A percentile compares a stretch with the other conserved stretches of the same genome.
phyloP scores from a whole-genome alignment of 2,888 invertebrate genomes.

The Apamea sordens region DNA sequence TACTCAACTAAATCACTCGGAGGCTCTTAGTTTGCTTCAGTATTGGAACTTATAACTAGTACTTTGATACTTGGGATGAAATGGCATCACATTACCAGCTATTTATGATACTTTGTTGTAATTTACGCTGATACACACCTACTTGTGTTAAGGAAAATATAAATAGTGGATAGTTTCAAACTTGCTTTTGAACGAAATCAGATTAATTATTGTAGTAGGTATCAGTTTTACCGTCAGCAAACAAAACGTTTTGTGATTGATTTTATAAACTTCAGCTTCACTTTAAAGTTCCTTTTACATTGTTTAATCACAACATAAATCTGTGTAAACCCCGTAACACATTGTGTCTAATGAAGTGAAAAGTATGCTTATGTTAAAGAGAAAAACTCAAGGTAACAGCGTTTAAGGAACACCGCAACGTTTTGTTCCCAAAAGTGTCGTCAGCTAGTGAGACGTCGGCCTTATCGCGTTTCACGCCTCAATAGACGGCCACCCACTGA shows the following conservation, averaged over 20 bases:
- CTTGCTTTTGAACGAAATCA: not conserved
- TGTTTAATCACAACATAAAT: not conserved
- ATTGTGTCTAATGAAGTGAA: conserved; percentile 32
- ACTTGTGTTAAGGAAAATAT: not conserved
- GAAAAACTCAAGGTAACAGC: conserved; percentile 44
- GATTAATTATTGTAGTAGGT: not conserved
- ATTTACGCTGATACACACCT: not conserved
- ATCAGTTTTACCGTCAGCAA: not conserved
- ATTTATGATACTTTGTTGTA: conserved; percentile 11
- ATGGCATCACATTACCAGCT: conserved; percentile 14
- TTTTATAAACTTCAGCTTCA: not conserved
- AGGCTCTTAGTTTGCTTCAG: conserved; percentile 29
- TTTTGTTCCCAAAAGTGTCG: conserved; percentile 60
- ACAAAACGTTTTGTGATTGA: not conserved
- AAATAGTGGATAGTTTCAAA: not conserved
- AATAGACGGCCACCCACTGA: conserved; percentile 63
- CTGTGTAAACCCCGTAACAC: not conserved
- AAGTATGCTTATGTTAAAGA: conserved; percentile 26
- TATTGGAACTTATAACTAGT: conserved; percentile 25
- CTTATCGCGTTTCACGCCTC: conserved; percentile 74
- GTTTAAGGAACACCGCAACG: conserved; percentile 25
- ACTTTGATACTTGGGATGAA: conserved; percentile 23
- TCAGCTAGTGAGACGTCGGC: conserved; percentile 59
- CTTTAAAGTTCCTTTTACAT: not conserved
- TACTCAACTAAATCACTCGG: conserved; percentile 37